These are phyloP conservation scores for Antheraea pernyi DNA, from an alignment of 1,140 invertebrate genomes.

Conservation along the genomic window DNA sequence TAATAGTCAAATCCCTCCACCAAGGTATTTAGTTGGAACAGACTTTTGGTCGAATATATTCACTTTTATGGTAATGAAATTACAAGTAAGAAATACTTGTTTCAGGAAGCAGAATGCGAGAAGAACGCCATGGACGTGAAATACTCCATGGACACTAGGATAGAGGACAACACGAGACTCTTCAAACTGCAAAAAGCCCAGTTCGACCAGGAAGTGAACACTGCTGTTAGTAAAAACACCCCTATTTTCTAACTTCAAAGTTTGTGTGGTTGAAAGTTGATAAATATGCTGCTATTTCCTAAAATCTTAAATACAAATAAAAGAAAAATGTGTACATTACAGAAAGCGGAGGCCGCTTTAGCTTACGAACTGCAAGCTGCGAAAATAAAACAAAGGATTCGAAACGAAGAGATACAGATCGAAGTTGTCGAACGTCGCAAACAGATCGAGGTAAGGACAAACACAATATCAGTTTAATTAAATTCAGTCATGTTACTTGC, in stretches of 20 bases:
- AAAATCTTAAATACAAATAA: no score
- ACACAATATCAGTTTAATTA: background rate
- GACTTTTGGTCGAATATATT: no score
- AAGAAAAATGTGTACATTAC: slow-evolving; percentile 8
- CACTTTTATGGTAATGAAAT: background rate
- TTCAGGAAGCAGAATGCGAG: slow-evolving; percentile 97
- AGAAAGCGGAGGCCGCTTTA: slow-evolving; percentile 98
- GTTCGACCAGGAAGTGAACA: slow-evolving; percentile 98
- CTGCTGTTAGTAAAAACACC: slow-evolving; percentile 91
- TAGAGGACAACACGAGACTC: slow-evolving; percentile 95
- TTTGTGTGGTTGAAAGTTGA: no score
- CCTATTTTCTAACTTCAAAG: no score
- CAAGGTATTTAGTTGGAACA: no score
- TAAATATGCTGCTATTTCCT: no score
- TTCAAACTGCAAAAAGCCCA: slow-evolving; percentile 97
- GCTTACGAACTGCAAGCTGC: slow-evolving; percentile 98
- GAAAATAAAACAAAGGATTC: slow-evolving; percentile 95
- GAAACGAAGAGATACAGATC: slow-evolving; percentile 98
- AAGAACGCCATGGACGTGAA: slow-evolving; percentile 98
- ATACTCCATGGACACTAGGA: slow-evolving; percentile 97
- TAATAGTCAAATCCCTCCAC: no score
- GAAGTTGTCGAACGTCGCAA: slow-evolving; percentile 96
- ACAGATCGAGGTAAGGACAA: slow-evolving; percentile 86
- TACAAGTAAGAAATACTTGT: background rate
- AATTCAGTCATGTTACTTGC: no score